Evolutionary conservation across 2,888 invertebrate species (phyloP).

Genomic region (Pandemis corylana): DNA sequence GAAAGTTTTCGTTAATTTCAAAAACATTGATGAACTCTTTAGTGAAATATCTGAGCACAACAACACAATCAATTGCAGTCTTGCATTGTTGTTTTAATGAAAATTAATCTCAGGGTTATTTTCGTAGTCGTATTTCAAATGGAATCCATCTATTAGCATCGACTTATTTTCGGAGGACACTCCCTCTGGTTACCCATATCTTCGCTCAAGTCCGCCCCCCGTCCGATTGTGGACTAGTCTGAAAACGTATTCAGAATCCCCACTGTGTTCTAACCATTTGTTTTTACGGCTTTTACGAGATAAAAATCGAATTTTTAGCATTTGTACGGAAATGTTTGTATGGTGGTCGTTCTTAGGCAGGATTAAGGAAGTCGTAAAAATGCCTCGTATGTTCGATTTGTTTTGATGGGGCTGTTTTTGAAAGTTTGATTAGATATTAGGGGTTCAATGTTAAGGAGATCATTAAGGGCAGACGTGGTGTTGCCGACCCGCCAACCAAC

Average conservation of each 20-base stretch:
- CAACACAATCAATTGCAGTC: neutral
- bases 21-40: neutral
- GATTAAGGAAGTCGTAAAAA: conserved; percentile 42
- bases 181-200: conserved; percentile 18
- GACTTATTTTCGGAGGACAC: conserved; percentile 8
- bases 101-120: neutral
- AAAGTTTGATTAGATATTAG: conserved; percentile 28
- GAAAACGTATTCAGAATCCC: conserved; percentile 8
- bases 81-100: conserved; percentile 10
- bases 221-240: neutral
- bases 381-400: conserved; percentile 26
- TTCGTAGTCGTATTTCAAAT: conserved; percentile 14
- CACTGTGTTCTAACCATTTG: conserved; percentile 26
- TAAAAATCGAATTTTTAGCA: conserved; percentile 39
- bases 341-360: conserved; percentile 32
- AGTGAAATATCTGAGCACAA: neutral
- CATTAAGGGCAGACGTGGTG: neutral
- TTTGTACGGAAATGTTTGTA: conserved; percentile 31
- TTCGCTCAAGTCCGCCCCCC: conserved; percentile 11
- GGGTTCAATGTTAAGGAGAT: conserved; percentile 19
- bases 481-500: too few relatives aligned
- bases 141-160: conserved; percentile 2
- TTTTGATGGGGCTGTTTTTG: conserved; percentile 28
- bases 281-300: conserved; percentile 27
- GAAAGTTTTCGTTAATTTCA: neutral